Evolutionary conservation across 2,113 vertebrate species (phyloP), one percentile per base, ranked within the genome.

Genomic region (Xenus cinereus): DNA sequence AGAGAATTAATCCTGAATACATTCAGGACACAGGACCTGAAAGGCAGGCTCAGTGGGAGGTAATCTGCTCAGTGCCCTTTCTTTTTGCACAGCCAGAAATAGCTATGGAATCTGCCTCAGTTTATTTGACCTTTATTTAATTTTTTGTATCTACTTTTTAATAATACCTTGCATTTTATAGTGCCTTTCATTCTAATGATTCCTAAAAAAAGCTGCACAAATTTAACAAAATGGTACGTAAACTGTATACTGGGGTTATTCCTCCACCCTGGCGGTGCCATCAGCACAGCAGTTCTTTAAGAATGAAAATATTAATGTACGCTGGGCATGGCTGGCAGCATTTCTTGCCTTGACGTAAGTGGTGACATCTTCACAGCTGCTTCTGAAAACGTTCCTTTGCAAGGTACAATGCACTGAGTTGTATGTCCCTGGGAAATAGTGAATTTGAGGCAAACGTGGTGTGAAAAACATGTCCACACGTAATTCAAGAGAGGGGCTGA

Each of bases 61-160:
- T 87, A 94, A 93, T 93, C 92, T 96, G 78, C 75, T 87, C 91
- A 90, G 46, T 84, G 79, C 22, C 82, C 60, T 93, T 91, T 91
- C 54, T 43, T 93, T 88, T 93, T 90, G 23, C 75, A 77, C 66
- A 30, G 56, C 45, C 89, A 59, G 79, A 95, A 96, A 94, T 71
- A 93, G 67, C 54, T 66, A 24, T 4, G 15, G 73, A 33, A 79
- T 85, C 51, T 83, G 51, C 15, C 66, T 84, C 54, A 46, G n/a
- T 90, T 86, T 94, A 87, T 90, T 72, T 91, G 60, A 35, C 41
- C 30, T 72, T 83, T 69, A 30, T 62, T 85, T 80, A 23, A 37
- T 60, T 90, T 84, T 87, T 62, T 5, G 1, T 39, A 77, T 89
- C 64, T 85, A 21, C 2, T 72, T 96, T 93, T 82, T 60, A 92